These are phyloP conservation scores for Cossypha heuglini DNA, from an alignment of 2,797 vertebrate genomes.

Conservation along the genomic window DNA sequence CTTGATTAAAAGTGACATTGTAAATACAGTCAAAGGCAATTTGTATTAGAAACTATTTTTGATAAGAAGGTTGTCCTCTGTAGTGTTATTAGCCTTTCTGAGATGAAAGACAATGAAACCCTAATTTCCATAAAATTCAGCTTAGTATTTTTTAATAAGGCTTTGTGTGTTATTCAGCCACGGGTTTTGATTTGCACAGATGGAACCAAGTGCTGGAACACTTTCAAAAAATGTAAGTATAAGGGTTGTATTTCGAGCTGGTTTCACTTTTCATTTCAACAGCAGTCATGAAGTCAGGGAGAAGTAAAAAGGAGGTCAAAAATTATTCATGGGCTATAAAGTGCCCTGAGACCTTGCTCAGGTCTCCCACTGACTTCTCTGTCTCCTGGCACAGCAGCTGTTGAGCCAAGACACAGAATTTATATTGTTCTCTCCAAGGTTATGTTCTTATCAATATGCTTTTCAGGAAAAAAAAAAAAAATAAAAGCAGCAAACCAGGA, in stretches of 20 bases:
- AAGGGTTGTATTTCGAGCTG: neutral
- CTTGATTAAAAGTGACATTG: constrained; percentile 65
- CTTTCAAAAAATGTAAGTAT: neutral
- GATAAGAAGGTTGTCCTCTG: constrained; percentile 49
- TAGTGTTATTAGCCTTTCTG: constrained; percentile 3
- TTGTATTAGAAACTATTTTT: constrained; percentile 48
- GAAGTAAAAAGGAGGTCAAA: neutral
- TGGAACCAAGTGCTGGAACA: neutral
- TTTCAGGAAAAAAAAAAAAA: too few species aligned
- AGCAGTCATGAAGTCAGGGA: neutral
- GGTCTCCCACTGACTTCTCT: neutral
- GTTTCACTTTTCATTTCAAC: neutral
- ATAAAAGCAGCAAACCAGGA: neutral
- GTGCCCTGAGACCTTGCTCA: neutral
- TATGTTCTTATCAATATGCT: neutral
- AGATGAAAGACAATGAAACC: constrained; percentile 47
- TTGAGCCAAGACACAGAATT: neutral
- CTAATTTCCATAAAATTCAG: constrained; percentile 47
- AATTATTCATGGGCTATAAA: neutral
- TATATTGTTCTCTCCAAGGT: neutral
- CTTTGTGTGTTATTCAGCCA: neutral
- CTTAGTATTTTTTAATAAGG: constrained; percentile 47
- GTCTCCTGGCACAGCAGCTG: neutral
- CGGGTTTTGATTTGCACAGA: neutral
- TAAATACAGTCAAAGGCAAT: constrained; percentile 65